Evolutionary conservation across 2,888 invertebrate species (phyloP).

Genomic region (Thelaira solivaga): DNA sequence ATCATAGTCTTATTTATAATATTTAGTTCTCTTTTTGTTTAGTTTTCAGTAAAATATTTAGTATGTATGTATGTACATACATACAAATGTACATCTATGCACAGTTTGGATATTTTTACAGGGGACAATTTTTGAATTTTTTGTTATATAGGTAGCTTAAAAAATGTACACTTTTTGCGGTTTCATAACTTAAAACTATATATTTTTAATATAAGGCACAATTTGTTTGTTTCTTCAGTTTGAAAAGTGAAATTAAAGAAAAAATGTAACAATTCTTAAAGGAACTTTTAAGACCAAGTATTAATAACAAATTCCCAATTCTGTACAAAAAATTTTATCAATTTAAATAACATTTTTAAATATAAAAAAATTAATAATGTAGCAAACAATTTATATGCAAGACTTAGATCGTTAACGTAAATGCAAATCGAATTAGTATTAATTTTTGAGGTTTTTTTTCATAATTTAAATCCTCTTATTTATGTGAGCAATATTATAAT

Average conservation of each 20-base stretch:
- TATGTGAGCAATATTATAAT: too few relatives aligned
- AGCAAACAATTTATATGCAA: too few relatives aligned
- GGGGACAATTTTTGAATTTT: conserved; percentile 32
- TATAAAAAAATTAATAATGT: too few relatives aligned
- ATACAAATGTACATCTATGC: conserved; percentile 8
- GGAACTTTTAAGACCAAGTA: conserved; percentile 7
- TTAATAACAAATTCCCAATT: not conserved
- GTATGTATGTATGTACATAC: not conserved
- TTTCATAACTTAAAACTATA: conserved; percentile 36
- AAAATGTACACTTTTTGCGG: conserved; percentile 22
- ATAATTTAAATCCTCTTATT: not conserved
- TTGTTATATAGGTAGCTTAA: conserved; percentile 59
- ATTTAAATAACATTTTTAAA: too few relatives aligned
- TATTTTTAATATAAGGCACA: conserved; percentile 64
- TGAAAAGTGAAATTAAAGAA: not conserved
- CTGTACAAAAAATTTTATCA: too few relatives aligned
- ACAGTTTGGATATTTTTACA: conserved; percentile 55
- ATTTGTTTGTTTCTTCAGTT: conserved; percentile 63
- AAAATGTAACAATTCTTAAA: conserved; percentile 19
- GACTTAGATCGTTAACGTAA: too few relatives aligned
- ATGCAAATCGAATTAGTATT: too few relatives aligned
- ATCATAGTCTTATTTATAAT: conserved; percentile 72
- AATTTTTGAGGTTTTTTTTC: too few relatives aligned
- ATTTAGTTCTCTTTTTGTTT: conserved; percentile 39
- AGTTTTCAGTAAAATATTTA: conserved; percentile 49